Base-by-base conservation (phyloP, 2,888 invertebrate species). In the Crepidodera aurea region DNA sequence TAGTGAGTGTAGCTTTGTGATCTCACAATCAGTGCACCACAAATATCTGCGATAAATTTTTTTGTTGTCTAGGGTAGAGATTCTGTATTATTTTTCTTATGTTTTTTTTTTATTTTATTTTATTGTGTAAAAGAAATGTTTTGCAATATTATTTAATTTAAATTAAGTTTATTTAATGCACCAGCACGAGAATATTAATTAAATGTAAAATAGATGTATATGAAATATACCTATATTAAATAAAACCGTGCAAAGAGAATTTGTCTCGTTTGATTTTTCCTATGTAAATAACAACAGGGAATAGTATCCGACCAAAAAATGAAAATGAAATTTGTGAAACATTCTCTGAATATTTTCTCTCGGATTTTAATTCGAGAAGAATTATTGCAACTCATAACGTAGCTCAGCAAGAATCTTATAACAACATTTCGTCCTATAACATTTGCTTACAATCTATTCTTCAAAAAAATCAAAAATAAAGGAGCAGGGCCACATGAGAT, bases 1-100 rank as follows among this genome's bases (percentile, higher is more conserved):
- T 69, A 66, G 67, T 70, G 73, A 74, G 73, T 77, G 73, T 75
- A 75, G 77, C 69, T 72, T 46, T 73, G 76, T 76, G 77, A 77
- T 78, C 76, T 77, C 78, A 73, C 76, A 74, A 58, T 59, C 53
- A 64, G 54, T 65, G 65, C 68, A 68, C 68, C 66, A 65, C 64
- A 65, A 56, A 46, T 68, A 64, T 68, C 66, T 66, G 68, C 68
- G 68, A 68, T 68, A 68, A 65, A 27, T 6, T 68, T 50, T 54
- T 56, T 54, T 67, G 29, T 57, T 60, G 60, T 64, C 58, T 66
- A 66, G 61, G 50, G 66, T 64, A 63, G 19, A 48, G 27, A 37
- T 57, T 57, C 62, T 65, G 64, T 63, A 65, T 60, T 63, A 62
- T 62, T 68, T 63, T n/a, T n/a, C n/a, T n/a, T n/a, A n/a, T n/a